These are phyloP conservation scores for Stratiolaelaps scimitus DNA, from an alignment of 1,140 invertebrate genomes.

Conservation along the genomic window DNA sequence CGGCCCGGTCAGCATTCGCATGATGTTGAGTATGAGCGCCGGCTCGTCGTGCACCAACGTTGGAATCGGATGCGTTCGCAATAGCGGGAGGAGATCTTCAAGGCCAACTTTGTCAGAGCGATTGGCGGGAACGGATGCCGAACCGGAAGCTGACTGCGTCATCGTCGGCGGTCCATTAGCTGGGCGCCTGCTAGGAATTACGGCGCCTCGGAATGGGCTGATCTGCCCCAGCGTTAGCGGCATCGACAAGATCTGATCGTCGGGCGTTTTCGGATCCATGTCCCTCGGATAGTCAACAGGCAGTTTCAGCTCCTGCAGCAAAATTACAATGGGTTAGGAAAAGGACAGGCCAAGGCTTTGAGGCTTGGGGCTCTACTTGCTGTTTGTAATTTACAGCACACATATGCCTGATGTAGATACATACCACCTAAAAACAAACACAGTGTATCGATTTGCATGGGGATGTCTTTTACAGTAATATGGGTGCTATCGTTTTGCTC, in stretches of 20 bases:
- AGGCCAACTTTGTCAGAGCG: background rate
- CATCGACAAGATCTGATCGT: background rate
- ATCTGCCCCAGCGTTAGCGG: background rate
- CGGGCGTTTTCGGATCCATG: background rate
- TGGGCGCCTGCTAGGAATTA: background rate
- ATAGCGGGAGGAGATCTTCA: background rate
- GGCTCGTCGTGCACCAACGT: background rate
- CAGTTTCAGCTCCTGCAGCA: conserved; percentile 13
- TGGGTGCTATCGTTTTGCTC: no score
- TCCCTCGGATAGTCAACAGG: background rate
- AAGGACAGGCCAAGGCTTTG: no score
- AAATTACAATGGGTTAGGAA: background rate
- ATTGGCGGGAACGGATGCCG: no score
- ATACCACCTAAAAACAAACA: no score
- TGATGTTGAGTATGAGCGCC: conserved; percentile 10
- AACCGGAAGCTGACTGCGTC: no score
- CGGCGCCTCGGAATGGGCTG: background rate
- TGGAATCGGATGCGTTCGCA: background rate
- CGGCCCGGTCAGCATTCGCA: conserved; percentile 5
- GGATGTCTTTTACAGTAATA: no score
- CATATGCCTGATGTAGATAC: no score
- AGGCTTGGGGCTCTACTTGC: no score
- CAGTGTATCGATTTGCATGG: no score
- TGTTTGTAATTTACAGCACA: no score
- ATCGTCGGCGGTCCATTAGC: background rate